phyloP scores from a whole-genome alignment of 2,888 invertebrate species.

The Nemurella pictetii region DNA sequence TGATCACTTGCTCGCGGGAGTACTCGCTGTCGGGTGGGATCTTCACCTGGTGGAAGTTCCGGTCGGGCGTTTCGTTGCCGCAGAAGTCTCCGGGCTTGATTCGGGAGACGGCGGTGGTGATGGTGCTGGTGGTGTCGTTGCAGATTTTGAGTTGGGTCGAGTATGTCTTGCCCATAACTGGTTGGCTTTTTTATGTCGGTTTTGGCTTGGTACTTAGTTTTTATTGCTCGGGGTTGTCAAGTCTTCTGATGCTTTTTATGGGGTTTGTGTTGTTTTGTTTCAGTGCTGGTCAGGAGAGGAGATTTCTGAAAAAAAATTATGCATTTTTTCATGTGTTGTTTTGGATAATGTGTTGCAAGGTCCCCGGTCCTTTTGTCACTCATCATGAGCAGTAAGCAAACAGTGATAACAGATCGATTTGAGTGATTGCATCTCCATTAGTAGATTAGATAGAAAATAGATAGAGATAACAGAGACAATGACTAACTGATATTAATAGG shows the following conservation, averaged over 20 bases:
- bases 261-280: no score
- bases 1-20: not conserved
- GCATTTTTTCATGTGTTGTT: no score
- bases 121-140: not conserved
- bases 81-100: constrained; percentile 46
- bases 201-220: no score
- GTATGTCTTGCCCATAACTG: not conserved
- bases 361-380: not conserved
- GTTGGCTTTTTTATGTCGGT: no score
- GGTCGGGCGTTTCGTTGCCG: not conserved
- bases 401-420: not conserved
- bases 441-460: not conserved
- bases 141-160: constrained; percentile 16
- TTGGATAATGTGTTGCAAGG: not conserved
- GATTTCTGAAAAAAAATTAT: not conserved
- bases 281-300: no score
- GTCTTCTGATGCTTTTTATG: no score
- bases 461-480: not conserved
- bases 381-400: not conserved
- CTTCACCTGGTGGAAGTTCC: not conserved
- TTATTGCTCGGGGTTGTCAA: no score
- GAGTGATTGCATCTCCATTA: not conserved
- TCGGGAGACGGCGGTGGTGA: constrained; percentile 44
- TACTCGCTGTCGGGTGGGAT: not conserved
- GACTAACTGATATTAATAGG: not conserved